Percentiles rank a stretch among this genome's conserved stretches.
These are phyloP conservation scores for Diabrotica balteata DNA, from an alignment of 2,888 invertebrate species.

Conservation along the genomic window DNA sequence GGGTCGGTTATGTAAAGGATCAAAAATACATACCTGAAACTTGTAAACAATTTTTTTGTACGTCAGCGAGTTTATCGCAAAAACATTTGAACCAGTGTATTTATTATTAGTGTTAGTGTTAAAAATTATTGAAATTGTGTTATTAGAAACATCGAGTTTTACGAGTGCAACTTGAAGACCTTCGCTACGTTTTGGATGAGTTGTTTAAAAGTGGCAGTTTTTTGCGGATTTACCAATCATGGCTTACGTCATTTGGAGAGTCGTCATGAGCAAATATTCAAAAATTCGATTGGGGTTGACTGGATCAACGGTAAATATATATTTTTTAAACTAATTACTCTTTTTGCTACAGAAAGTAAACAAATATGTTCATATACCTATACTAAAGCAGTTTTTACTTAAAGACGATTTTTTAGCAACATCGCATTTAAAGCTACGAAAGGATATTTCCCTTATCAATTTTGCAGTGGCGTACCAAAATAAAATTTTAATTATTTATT, in stretches of 20 bases:
- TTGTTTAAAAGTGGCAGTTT: conserved; percentile 34
- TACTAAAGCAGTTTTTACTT: too few species aligned
- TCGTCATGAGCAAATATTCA: conserved; percentile 68
- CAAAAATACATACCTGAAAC: too few species aligned
- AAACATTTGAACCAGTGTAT: conserved; percentile 1
- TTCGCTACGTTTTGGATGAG: conserved; percentile 32
- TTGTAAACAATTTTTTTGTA: neutral
- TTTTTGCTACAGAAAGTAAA: neutral
- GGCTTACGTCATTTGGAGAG: conserved; percentile 69
- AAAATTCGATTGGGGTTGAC: conserved; percentile 65
- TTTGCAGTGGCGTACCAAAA: too few species aligned
- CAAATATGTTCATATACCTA: too few species aligned
- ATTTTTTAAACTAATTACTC: neutral
- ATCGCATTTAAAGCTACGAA: too few species aligned
- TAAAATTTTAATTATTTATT: too few species aligned
- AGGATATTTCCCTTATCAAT: too few species aligned
- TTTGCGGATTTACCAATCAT: conserved; percentile 52
- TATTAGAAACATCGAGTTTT: too few species aligned
- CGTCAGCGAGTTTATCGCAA: neutral
- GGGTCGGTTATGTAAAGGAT: too few species aligned
- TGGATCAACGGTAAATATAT: conserved; percentile 49
- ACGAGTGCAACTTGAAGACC: conserved; percentile 16
- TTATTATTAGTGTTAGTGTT: neutral
- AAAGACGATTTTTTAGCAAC: too few species aligned
- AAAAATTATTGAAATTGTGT: neutral